Percentiles rank a stretch among this genome's conserved stretches.
Conservation (phyloP, 2,113 vertebrate species). For the Suncus etruscus region DNA sequence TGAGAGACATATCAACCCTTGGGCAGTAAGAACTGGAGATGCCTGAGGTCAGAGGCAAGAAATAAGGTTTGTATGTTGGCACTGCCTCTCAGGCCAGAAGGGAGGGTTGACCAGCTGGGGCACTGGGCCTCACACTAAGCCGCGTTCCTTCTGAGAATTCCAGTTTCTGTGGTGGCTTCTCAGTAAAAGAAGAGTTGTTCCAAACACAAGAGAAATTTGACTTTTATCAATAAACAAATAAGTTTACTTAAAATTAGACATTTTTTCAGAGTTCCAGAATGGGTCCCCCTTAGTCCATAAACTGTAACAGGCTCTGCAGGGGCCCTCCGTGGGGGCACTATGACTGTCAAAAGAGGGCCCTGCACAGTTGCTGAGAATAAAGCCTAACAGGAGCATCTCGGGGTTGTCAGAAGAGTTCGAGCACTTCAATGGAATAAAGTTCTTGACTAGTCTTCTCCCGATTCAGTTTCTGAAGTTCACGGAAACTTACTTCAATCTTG, state of each 20-base stretch:
- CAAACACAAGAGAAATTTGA: constrained; percentile 73
- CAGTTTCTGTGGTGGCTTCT: constrained; percentile 22
- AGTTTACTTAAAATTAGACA: constrained; percentile 72
- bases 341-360: too few relatives aligned
- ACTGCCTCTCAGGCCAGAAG: too few relatives aligned
- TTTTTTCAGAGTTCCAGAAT: constrained; percentile 36
- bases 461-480: constrained; percentile 89
- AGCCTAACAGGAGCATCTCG: constrained; percentile 7
- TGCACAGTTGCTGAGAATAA: too few relatives aligned
- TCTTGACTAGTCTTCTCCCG: constrained; percentile 85
- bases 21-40: neutral
- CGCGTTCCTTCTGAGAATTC: neutral
- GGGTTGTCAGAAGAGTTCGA: constrained; percentile 92
- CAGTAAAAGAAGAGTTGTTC: constrained; percentile 67
- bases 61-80: neutral
- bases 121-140: neutral
- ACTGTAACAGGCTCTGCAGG: neutral
- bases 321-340: constrained; percentile 13
- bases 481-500: constrained; percentile 95
- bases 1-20: neutral
- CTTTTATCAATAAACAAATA: constrained; percentile 76
- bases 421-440: constrained; percentile 95
- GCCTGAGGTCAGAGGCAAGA: too few relatives aligned
- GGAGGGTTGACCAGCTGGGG: neutral
- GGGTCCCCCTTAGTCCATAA: neutral